phyloP scores from a whole-genome alignment of 2,888 invertebrate genomes.

The Eupithecia dodoneata region DNA sequence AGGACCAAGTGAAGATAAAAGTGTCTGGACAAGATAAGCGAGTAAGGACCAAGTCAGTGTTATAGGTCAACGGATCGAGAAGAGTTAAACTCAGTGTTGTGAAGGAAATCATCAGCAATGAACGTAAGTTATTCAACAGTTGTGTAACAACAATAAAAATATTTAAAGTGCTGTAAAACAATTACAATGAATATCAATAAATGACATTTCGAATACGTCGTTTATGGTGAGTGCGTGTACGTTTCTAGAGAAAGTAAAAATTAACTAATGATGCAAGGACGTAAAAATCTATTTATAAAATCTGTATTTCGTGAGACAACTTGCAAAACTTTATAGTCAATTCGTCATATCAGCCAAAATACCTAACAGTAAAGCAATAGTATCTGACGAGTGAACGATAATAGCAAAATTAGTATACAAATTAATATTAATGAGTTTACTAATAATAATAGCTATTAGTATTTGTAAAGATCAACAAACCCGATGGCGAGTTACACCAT shows the following conservation, averaged over 20 bases:
- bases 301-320: background rate
- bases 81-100: slow-evolving; percentile 35
- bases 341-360: background rate
- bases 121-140: slow-evolving; percentile 61
- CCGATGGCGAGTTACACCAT: slow-evolving; percentile 46
- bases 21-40: slow-evolving; percentile 31
- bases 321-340: background rate
- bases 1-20: slow-evolving; percentile 21
- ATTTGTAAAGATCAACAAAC: slow-evolving; percentile 39
- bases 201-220: slow-evolving; percentile 15
- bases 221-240: background rate
- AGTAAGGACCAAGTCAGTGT: slow-evolving; percentile 18
- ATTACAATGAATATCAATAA: slow-evolving; percentile 15
- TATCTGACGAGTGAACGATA: background rate
- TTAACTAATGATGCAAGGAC: background rate
- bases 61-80: slow-evolving; percentile 13
- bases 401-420: slow-evolving; percentile 7
- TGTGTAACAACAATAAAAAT: slow-evolving; percentile 20
- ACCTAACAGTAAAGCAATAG: background rate
- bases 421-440: slow-evolving; percentile 23
- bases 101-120: slow-evolving; percentile 66
- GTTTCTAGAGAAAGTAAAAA: background rate
- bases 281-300: background rate
- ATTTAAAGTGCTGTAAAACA: slow-evolving; percentile 17
- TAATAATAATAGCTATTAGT: slow-evolving; percentile 21